Conservation (phyloP, 2,797 vertebrate species). For the Poecilia gillii region DNA sequence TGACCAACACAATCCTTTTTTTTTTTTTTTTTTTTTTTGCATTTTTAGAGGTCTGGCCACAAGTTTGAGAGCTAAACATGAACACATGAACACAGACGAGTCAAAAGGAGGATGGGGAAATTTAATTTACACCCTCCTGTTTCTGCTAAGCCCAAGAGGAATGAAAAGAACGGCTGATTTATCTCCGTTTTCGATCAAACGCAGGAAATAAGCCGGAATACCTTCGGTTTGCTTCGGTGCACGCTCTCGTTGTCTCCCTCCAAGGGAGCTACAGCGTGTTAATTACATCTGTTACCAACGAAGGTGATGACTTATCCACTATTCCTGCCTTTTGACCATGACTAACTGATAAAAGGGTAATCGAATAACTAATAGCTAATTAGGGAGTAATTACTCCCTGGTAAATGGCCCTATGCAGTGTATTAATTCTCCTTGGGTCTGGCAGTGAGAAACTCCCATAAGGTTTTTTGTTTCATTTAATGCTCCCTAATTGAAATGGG, state of each 20-base stretch:
- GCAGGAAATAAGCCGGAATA: slow-evolving; percentile 61
- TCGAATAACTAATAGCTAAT: slow-evolving; percentile 86
- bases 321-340: slow-evolving; percentile 80
- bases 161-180: slow-evolving; percentile 39
- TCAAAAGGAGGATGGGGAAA: slow-evolving; percentile 25
- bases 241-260: slow-evolving; percentile 37
- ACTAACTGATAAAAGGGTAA: slow-evolving; percentile 86
- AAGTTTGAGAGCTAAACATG: slow-evolving; percentile 5
- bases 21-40: not conserved
- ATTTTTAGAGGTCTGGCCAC: not conserved
- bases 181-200: slow-evolving; percentile 65
- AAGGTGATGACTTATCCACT: slow-evolving; percentile 79
- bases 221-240: slow-evolving; percentile 50
- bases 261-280: slow-evolving; percentile 53
- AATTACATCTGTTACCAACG: slow-evolving; percentile 77
- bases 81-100: slow-evolving; percentile 22
- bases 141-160: slow-evolving; percentile 28
- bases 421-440: slow-evolving; percentile 81
- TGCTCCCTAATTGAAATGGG: slow-evolving; percentile 83
- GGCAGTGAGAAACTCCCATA: slow-evolving; percentile 76
- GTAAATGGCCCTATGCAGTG: slow-evolving; percentile 78
- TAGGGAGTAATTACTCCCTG: slow-evolving; percentile 82
- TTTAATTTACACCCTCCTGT: slow-evolving; percentile 32
- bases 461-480: slow-evolving; percentile 80
- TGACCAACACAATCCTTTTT: slow-evolving; percentile 6